phyloP scores from a whole-genome alignment of 2,888 invertebrate genomes.

The Mycalesis mineus region DNA sequence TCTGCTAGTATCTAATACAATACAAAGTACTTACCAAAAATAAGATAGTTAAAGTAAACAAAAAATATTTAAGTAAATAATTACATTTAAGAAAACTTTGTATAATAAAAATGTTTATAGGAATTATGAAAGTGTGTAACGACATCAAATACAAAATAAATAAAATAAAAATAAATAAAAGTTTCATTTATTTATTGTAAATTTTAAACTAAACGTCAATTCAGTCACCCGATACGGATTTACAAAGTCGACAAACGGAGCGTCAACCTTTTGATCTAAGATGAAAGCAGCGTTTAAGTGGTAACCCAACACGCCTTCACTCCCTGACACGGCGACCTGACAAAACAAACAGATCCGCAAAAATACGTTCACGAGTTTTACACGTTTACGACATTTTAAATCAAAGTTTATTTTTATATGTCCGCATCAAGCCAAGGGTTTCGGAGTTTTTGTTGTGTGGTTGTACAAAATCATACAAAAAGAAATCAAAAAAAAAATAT shows the following conservation, averaged over 20 bases:
- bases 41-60: too few relatives aligned
- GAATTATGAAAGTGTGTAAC: slow-evolving; percentile 5
- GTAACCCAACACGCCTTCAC: slow-evolving; percentile 64
- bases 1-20: too few relatives aligned
- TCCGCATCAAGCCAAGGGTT: too few relatives aligned
- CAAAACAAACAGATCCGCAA: slow-evolving; percentile 66
- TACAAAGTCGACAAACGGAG: slow-evolving; percentile 24
- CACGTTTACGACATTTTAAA: slow-evolving; percentile 2
- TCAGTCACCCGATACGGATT: slow-evolving; percentile 23
- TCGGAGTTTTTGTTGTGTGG: too few relatives aligned
- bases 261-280: slow-evolving; percentile 30
- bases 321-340: slow-evolving; percentile 56
- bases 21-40: too few relatives aligned
- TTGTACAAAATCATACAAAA: too few relatives aligned
- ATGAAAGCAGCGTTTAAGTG: slow-evolving; percentile 40
- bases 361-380: slow-evolving; percentile 30
- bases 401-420: not conserved
- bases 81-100: not conserved
- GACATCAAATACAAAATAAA: not conserved
- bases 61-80: too few relatives aligned
- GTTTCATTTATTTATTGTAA: not conserved
- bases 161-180: not conserved
- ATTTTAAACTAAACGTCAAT: not conserved
- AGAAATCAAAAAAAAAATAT: too few relatives aligned
- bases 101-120: not conserved